Conservation (phyloP, 2,888 invertebrate species). For the Eupithecia exiguata region DNA sequence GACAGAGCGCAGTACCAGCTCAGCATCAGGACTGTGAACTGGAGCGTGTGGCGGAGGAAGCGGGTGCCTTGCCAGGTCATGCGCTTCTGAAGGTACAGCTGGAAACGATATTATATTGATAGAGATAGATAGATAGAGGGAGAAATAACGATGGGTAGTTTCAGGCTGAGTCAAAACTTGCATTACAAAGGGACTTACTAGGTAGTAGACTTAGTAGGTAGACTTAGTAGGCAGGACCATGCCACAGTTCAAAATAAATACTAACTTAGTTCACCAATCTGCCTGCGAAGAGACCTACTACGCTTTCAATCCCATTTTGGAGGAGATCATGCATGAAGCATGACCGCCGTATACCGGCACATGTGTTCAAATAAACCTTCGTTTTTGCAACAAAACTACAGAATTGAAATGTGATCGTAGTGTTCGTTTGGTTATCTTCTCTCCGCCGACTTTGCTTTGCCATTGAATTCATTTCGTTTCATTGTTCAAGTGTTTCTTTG, state of each 20-base stretch:
- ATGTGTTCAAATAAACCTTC: no score
- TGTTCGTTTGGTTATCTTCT: neutral
- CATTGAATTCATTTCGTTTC: neutral
- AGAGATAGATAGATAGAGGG: neutral
- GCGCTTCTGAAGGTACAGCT: slow-evolving; percentile 94
- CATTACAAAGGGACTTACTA: neutral
- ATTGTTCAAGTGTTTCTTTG: neutral
- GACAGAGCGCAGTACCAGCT: slow-evolving; percentile 94
- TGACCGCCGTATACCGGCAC: no score
- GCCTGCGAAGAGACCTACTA: neutral
- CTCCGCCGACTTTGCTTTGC: neutral
- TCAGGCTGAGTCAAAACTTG: neutral
- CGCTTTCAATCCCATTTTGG: no score
- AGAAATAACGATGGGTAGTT: neutral
- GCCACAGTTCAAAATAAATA: neutral
- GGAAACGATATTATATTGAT: slow-evolving; percentile 39
- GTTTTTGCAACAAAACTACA: neutral
- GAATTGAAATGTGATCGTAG: neutral
- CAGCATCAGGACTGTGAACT: slow-evolving; percentile 90
- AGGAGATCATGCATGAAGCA: no score
- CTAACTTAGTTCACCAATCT: neutral
- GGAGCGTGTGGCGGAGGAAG: slow-evolving; percentile 91
- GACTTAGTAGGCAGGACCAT: no score
- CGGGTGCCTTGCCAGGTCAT: slow-evolving; percentile 91
- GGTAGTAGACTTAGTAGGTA: no score